phyloP scores from a whole-genome alignment of 2,113 vertebrate species.

The Saimiri boliviensis region DNA sequence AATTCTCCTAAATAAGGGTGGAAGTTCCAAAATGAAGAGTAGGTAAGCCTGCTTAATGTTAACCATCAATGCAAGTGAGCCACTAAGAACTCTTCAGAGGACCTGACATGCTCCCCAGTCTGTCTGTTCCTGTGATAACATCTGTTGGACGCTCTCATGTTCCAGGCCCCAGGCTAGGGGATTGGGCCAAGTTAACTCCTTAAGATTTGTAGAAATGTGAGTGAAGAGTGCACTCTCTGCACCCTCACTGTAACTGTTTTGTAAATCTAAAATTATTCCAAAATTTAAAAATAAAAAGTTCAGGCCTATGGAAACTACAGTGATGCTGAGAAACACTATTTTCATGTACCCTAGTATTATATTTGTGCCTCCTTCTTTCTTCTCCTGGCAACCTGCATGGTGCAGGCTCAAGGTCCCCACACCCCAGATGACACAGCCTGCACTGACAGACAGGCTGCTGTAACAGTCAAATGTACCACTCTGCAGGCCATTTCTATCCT shows the following conservation, averaged over 20 bases:
- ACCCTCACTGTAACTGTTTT: background rate
- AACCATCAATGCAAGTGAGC: background rate
- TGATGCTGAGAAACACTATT: background rate
- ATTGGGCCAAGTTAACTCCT: background rate
- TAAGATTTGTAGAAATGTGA: background rate
- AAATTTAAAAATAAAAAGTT: background rate
- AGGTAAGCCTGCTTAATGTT: background rate
- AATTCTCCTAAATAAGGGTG: background rate
- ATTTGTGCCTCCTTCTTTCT: background rate
- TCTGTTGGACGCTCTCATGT: background rate
- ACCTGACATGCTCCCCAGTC: rapidly evolving
- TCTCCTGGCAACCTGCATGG: background rate
- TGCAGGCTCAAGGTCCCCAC: background rate
- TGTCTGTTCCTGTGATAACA: background rate
- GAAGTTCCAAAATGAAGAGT: background rate
- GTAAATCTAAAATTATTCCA: background rate
- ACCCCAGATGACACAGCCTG: rapidly evolving
- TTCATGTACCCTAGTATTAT: background rate
- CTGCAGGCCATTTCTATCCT: background rate
- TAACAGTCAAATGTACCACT: background rate
- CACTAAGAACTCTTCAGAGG: background rate
- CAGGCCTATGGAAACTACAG: background rate
- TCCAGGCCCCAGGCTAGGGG: background rate
- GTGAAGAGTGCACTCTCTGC: background rate
- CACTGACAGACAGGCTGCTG: rapidly evolving